Evolutionary conservation across 2,888 invertebrate genomes (phyloP), one percentile per base, ranked within the genome.

Genomic region (Sthenelais limicola): DNA sequence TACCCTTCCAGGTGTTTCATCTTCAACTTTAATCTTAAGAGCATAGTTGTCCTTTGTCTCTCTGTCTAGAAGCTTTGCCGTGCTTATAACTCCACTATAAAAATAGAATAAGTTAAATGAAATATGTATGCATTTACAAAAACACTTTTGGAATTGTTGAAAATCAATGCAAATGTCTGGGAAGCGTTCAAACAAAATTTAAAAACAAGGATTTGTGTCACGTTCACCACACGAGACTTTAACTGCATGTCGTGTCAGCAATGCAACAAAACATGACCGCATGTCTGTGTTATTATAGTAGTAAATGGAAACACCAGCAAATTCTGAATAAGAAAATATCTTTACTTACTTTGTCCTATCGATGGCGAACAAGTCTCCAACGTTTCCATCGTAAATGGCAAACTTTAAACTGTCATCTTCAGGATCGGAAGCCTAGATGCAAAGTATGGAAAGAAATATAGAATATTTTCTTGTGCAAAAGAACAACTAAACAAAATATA

Each of bases 31-130:
- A 18, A 75, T 68, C 15, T 66, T 69, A 18, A 81, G 74, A 0
- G 74, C 69, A 85, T 95, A 96, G 28, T 90, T 88, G 0, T 93
- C 90, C 4, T 92, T 89, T 0, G 91, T 92, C 89, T 97, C 97
- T 76, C 97, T 90, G 82, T 97, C 97, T 73, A 97, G 88, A 30
- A 89, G 87, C 9, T 74, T 74, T 0, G 93, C 91, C 0, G 94
- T 87, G 1, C 87, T 93, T 88, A 79, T 68, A 4, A 67, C 30
- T 28, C 78, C 78, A 38, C 78, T 78, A 69, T 54, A 74, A 73
- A 32, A 32, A 51, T 67, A 30, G 33, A 49, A 33, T 48, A 30
- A 35, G 49, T 58, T 24, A 15, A 30, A 18, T 58, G 12, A 12
- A 56, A 28, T 12, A 3, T 51, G 58, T 28, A 56, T 28, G 30